phyloP scores from a whole-genome alignment of 2,888 invertebrate species.

The Xanthia togata region DNA sequence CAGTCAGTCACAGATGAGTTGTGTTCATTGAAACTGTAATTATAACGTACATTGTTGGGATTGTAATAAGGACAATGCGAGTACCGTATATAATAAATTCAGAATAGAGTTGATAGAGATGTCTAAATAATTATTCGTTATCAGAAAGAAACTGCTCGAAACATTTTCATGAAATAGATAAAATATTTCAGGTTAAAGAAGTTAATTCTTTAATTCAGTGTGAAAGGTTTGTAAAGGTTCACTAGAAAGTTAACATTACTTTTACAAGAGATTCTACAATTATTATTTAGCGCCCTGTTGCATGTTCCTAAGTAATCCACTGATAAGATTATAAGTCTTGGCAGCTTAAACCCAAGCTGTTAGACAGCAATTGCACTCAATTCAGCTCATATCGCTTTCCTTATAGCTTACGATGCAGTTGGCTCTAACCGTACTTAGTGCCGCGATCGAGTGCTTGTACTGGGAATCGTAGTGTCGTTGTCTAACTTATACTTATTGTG shows the following conservation, averaged over 20 bases:
- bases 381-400: slow-evolving; percentile 20
- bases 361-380: slow-evolving; percentile 18
- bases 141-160: neutral
- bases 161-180: neutral
- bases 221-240: neutral
- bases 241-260: slow-evolving; percentile 2
- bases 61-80: neutral
- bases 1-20: slow-evolving; percentile 13
- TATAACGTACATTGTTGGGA: neutral
- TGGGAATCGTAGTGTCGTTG: neutral
- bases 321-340: neutral
- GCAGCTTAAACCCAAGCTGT: slow-evolving; percentile 16
- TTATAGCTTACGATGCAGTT: slow-evolving; percentile 26
- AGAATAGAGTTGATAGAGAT: neutral
- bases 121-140: neutral
- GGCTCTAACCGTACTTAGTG: slow-evolving; percentile 6
- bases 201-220: neutral
- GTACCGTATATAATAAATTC: neutral
- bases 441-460: slow-evolving; percentile 3
- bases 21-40: slow-evolving; percentile 27
- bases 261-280: neutral
- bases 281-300: neutral
- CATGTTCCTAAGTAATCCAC: neutral
- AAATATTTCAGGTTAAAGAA: neutral
- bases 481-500: slow-evolving; percentile 1